Base-by-base conservation (phyloP, 2,797 vertebrate species). In the Acanthurus lineatus region DNA sequence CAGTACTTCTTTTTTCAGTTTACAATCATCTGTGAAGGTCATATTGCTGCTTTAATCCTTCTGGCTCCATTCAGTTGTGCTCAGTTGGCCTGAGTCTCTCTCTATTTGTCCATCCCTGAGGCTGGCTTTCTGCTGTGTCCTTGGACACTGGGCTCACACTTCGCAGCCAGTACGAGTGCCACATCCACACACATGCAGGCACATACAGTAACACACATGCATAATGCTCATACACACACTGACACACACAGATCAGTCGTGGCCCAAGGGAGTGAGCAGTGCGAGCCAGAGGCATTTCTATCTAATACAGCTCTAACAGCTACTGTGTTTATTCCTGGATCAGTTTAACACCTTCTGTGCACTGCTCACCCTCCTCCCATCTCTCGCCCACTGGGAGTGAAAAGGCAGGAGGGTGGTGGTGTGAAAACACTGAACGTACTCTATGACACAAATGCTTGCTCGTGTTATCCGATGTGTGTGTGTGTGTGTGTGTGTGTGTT, bases 21-120 rank as follows among this genome's bases (percentile, higher is more conserved):
- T 78, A 73, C 73, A 69, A 69, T 81, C 67, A 52, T 81, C 45
- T 82, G 79, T 91, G 86, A 92, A 91, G 90, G 91, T 92, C 86
- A 76, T 60, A n/a, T 49, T 73, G 66, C 67, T 54, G 81, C 79
- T 86, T 79, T 89, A 89, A 92, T 89, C 88, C 86, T 87, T 63
- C 78, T 86, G 84, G 81, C 84, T 90, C 64, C 60, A 58, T 69
- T 83, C 77, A 79, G 60, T 56, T 57, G 62, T 7, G 70, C 63
- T 32, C 32, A 32, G 32, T 32, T 81, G 69, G 85, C 84, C 59
- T 28, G 42, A 35, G 66, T 60, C 51, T 73, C 38, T 65, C 62
- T 79, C 59, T 80, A 11, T 79, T 63, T 76, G 76, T 74, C 73
- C 64, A 58, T 84, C 86, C 81, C 83, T 16, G 45, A 79, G 81